Evolutionary conservation across 2,888 invertebrate genomes (phyloP).

Genomic region (Eucera pruinosa): DNA sequence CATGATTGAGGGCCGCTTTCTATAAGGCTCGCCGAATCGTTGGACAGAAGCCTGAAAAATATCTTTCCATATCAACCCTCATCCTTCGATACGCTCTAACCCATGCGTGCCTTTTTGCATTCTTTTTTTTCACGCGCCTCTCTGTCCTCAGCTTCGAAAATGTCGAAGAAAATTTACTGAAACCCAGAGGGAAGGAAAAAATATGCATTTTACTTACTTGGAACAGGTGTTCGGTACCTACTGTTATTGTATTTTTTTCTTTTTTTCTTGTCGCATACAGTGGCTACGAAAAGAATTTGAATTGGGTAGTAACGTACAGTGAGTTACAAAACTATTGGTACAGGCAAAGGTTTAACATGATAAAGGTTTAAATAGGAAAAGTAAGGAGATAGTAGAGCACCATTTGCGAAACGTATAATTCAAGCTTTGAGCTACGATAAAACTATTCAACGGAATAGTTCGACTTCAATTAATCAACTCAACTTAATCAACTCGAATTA

Average conservation of each 20-base stretch:
- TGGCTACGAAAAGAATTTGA: too few relatives aligned
- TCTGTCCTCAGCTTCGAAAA: conserved; percentile 29
- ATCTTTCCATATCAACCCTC: conserved; percentile 65
- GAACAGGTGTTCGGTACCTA: conserved; percentile 15
- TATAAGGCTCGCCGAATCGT: conserved; percentile 48
- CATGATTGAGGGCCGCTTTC: conserved; percentile 65
- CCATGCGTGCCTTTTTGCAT: conserved; percentile 42
- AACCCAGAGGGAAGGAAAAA: background rate
- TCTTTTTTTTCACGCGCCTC: conserved; percentile 26
- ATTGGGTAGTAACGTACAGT: too few relatives aligned
- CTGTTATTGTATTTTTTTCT: background rate
- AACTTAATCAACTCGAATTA: too few relatives aligned
- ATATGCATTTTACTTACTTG: conserved; percentile 15
- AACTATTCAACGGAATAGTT: too few relatives aligned
- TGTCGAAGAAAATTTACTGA: conserved; percentile 37
- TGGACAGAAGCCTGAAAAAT: conserved; percentile 66
- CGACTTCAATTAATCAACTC: too few relatives aligned
- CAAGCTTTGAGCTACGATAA: too few relatives aligned
- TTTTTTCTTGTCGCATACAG: too few relatives aligned
- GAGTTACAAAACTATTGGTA: too few relatives aligned
- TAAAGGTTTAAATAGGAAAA: too few relatives aligned
- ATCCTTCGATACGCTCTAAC: conserved; percentile 31
- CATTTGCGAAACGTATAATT: too few relatives aligned
- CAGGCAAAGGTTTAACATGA: too few relatives aligned
- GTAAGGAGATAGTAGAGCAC: too few relatives aligned